Evolutionary conservation across 2,113 vertebrate genomes (phyloP), one percentile per base, ranked within the genome.

Genomic region (Tautogolabrus adspersus): DNA sequence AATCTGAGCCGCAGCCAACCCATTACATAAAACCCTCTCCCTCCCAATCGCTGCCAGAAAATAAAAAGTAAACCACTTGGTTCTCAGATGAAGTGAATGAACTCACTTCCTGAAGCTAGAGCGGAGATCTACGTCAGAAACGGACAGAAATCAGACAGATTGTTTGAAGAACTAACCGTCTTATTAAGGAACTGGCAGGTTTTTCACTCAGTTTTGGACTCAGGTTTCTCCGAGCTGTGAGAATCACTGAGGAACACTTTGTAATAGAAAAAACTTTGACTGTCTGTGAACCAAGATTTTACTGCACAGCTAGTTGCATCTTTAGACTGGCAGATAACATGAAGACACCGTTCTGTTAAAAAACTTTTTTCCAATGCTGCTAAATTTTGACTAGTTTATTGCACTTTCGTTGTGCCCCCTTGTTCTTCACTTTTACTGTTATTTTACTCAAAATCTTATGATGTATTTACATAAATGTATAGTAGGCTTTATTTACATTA

Each of bases 1-100:
- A 85, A 85, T 85, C 83, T 81, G 73, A 81, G 58, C 68, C 9
- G 19, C 67, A 56, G 73, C 82, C 82, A 85, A n/a, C 57, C 22
- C 49, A 77, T 85, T 85, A 85, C 83, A 85, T 75, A 81, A 81
- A 73, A 44, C 56, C 22, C 67, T 49, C 63, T 23, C 56, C 38
- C 56, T 30, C 37, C n/a, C 26, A 1, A 0, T 30, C 30, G 22
- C 19, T 58, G 79, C 75, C 66, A 75, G 52, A 64, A 55, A 73
- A 67, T 38, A 66, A 77, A 34, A 60, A 46, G 60, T 19, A 46
- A 58, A 44, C 40, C 37, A 10, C 69, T 61, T 15, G 10, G 30
- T 66, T 72, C 42, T 51, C 15, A 15, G 66, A 56, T 58, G 30
- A 60, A 73, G 70, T 82, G 78, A 62, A 84, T 80, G 79, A 68